Evolutionary conservation across 2,113 vertebrate species (phyloP), one percentile per base, ranked within the genome.

Genomic region (Aptenodytes forsteri): DNA sequence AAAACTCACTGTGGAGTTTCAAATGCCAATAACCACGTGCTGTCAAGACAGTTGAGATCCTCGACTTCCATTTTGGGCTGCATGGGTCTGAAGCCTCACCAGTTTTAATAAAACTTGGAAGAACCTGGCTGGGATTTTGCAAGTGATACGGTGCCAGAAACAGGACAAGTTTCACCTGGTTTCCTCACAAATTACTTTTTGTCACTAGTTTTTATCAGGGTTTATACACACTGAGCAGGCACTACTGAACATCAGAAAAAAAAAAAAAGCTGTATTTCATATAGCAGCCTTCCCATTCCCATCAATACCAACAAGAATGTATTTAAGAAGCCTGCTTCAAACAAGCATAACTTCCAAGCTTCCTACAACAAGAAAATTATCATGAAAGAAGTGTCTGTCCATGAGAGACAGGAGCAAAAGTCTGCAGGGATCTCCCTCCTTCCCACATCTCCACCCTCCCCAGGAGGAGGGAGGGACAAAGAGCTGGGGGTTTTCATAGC

Each of bases 21-120:
- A 83, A 54, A 69, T 3, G 3, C 38, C 4, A 0, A 27, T 40
- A 86, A 42, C 7, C 26, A 36, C 1, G 2, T 62, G n/a, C 4
- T 49, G 13, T 70, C 27, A 66, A 61, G 67, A 76, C 10, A 22
- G 13, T 7, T 21, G 40, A 84, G 40, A 66, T 5, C 8, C 10
- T n/a, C 16, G 7, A 17, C 18, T 16, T 8, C 17, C 10, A 4
- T 55, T 67, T 76, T 40, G 32, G 32, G 20, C 15, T 90, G 9
- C 36, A 49, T 21, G 5, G 36, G 1, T 5, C 20, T 82, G 27
- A 56, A 66, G 56, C 26, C 18, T 90, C 29, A 46, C 13, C 29
- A 25, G 21, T 64, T 46, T 83, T 56, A 79, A 26, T 34, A 50
- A 25, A 13, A 12, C 11, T 66, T 70, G 20, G 16, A 85, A 61